Evolutionary conservation across 2,113 vertebrate species (phyloP).

Genomic region (Brachyhypopomus gauderio): DNA sequence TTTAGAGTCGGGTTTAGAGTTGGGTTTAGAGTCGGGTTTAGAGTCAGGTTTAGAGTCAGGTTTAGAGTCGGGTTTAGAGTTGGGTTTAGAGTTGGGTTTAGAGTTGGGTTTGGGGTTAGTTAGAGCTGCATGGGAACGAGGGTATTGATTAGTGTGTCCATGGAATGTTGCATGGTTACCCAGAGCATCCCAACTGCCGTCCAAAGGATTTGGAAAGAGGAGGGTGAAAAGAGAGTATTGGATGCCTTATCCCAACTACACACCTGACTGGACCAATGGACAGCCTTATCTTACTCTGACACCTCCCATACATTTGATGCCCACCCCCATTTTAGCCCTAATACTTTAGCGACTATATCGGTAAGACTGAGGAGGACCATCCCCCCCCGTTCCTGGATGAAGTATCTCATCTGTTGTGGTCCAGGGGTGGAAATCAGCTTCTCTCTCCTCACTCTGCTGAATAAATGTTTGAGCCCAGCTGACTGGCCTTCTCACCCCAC

Average conservation of each 20-base stretch:
- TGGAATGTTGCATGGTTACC: constrained; percentile 47
- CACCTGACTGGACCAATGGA: constrained; percentile 8
- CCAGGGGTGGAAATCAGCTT: constrained; percentile 28
- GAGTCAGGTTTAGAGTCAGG: too few species aligned
- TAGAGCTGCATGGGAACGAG: constrained; percentile 38
- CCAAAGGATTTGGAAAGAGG: constrained; percentile 49
- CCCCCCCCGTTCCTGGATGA: constrained; percentile 55
- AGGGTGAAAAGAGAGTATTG: not conserved
- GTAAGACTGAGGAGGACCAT: constrained; percentile 44
- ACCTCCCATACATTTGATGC: constrained; percentile 14
- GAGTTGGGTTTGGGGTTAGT: too few species aligned
- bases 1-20: too few species aligned
- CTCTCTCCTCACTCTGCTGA: constrained; percentile 21
- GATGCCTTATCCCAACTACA: constrained; percentile 10
- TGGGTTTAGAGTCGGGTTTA: too few species aligned
- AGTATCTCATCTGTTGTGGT: constrained; percentile 46
- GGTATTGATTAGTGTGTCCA: constrained; percentile 48
- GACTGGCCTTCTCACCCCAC: constrained; percentile 59
- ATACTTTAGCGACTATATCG: constrained; percentile 47
- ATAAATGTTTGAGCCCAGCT: constrained; percentile 58
- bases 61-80: too few species aligned
- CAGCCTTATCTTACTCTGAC: constrained; percentile 41
- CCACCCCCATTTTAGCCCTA: constrained; percentile 38
- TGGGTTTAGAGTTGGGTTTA: too few species aligned
- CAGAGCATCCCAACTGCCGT: constrained; percentile 54